These are phyloP conservation scores for Enteromius mattozi DNA, from an alignment of 2,797 vertebrate species.

Conservation along the genomic window DNA sequence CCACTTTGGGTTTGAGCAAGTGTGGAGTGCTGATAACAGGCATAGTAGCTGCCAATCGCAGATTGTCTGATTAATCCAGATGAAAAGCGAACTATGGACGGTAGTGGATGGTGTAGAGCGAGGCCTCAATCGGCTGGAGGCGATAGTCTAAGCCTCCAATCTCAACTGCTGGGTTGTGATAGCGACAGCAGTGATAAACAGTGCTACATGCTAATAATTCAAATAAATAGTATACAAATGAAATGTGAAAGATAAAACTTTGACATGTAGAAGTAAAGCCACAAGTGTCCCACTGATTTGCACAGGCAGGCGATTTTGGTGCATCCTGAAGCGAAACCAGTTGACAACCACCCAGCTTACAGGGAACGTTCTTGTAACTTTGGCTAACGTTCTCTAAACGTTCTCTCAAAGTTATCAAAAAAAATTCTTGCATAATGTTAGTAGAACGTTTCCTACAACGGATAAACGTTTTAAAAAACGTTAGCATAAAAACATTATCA, in stretches of 20 bases:
- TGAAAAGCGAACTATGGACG: constrained; percentile 43
- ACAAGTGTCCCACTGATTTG: neutral
- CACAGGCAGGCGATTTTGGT: neutral
- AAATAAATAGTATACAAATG: neutral
- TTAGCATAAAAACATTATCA: too few species aligned
- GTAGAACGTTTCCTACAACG: too few species aligned
- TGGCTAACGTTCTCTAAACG: too few species aligned
- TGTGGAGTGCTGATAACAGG: constrained; percentile 50
- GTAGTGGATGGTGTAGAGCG: constrained; percentile 8
- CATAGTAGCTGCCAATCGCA: constrained; percentile 38
- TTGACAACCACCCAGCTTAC: neutral
- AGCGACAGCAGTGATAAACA: constrained; percentile 3
- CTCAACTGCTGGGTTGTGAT: constrained; percentile 18
- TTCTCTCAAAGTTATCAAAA: too few species aligned
- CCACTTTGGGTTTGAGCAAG: constrained; percentile 38
- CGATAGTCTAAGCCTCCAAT: constrained; percentile 7
- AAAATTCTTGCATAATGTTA: too few species aligned
- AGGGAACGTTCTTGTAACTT: too few species aligned
- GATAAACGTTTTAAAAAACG: too few species aligned
- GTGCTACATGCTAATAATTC: neutral
- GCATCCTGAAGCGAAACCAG: neutral
- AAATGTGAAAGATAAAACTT: neutral
- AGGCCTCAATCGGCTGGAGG: constrained; percentile 18
- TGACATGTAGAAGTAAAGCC: neutral
- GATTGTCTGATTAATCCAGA: constrained; percentile 40